phyloP scores from a whole-genome alignment of 2,888 invertebrate species.

The Eupithecia tripunctaria region DNA sequence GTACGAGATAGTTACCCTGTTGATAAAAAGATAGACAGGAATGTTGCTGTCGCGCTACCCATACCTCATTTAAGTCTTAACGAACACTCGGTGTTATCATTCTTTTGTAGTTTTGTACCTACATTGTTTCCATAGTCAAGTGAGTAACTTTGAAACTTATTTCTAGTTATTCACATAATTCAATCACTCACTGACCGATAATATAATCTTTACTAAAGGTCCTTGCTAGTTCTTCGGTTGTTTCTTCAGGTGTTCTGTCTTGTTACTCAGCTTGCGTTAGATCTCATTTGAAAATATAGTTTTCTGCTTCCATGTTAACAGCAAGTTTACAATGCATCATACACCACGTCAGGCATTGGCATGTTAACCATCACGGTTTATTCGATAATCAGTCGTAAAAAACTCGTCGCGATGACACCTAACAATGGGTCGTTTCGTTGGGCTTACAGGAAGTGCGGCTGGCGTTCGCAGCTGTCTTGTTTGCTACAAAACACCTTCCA shows the following conservation, averaged over 20 bases:
- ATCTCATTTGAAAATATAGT: background rate
- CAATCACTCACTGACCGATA: background rate
- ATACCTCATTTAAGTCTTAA: constrained; percentile 13
- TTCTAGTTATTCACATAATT: background rate
- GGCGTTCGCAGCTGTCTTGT: constrained; percentile 66
- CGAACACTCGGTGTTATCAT: constrained; percentile 1
- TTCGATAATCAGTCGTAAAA: constrained; percentile 64
- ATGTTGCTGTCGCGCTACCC: constrained; percentile 15
- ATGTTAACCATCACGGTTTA: constrained; percentile 49
- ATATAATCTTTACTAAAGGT: background rate
- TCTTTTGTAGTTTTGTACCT: background rate
- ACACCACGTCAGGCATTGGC: constrained; percentile 40
- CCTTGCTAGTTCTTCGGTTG: background rate
- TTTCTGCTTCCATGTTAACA: constrained; percentile 50
- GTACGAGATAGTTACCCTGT: constrained; percentile 34
- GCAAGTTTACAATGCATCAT: constrained; percentile 51
- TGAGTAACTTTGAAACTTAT: constrained; percentile 15
- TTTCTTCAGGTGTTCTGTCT: background rate
- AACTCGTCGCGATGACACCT: constrained; percentile 56
- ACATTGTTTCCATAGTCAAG: constrained; percentile 7
- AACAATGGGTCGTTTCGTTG: constrained; percentile 76
- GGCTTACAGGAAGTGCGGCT: constrained; percentile 75
- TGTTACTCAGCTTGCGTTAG: background rate
- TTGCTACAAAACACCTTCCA: constrained; percentile 47
- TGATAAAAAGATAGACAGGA: constrained; percentile 35